These are phyloP conservation scores for Melanotus villosus DNA, from an alignment of 2,888 invertebrate genomes.

Conservation along the genomic window DNA sequence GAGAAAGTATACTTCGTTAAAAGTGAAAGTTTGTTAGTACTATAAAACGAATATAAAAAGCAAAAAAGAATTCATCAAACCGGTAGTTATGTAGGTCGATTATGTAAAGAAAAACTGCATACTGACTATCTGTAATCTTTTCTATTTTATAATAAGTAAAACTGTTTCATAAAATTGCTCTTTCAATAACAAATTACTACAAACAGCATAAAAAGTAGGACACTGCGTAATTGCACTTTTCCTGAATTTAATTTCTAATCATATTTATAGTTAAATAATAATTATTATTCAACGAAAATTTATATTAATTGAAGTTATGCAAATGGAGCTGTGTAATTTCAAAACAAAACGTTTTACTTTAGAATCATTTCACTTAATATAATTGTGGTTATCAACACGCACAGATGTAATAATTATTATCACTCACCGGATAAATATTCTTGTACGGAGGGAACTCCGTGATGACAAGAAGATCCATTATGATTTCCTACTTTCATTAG, in stretches of 20 bases:
- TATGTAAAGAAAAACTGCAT: slow-evolving; percentile 36
- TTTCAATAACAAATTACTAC: neutral
- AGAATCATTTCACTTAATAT: too few species aligned
- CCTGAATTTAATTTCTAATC: too few species aligned
- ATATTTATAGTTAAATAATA: too few species aligned
- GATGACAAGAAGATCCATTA: slow-evolving; percentile 51
- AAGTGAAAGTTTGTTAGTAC: slow-evolving; percentile 39
- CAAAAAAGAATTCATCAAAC: slow-evolving; percentile 33
- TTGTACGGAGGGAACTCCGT: slow-evolving; percentile 59
- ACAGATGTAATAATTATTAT: too few species aligned
- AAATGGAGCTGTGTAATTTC: too few species aligned
- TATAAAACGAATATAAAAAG: slow-evolving; percentile 25
- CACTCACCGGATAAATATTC: slow-evolving; percentile 62
- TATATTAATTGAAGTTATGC: too few species aligned
- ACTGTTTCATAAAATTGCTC: neutral
- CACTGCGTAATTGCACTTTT: too few species aligned
- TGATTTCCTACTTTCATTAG: slow-evolving; percentile 46
- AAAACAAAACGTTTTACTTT: too few species aligned
- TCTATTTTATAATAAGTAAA: neutral
- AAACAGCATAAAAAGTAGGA: neutral
- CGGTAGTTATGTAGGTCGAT: slow-evolving; percentile 44
- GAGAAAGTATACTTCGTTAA: slow-evolving; percentile 29
- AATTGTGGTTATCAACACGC: too few species aligned
- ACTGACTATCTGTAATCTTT: slow-evolving; percentile 4
- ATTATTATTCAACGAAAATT: too few species aligned